Evolutionary conservation across 2,888 invertebrate genomes (phyloP), one percentile per base, ranked within the genome.

Genomic region (Hyposoter didymator): DNA sequence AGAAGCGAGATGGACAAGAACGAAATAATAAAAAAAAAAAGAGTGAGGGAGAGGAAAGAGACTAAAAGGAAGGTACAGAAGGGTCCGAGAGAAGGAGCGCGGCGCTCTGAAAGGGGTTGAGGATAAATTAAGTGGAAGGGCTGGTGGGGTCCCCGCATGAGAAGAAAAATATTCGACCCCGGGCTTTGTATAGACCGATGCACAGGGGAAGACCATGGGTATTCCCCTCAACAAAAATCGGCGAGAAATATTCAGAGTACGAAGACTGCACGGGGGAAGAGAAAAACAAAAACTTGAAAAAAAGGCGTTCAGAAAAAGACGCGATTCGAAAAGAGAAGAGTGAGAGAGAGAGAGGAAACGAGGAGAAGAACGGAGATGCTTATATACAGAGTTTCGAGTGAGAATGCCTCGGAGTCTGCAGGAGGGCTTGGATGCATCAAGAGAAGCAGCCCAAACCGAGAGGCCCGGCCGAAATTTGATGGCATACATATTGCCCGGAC

Each of bases 121-220:
- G 90, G 90, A 92, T 90, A 90, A 92, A 92, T 92, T 91, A 91
- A 92, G 91, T 90, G 90, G 90, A 91, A 90, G 91, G 90, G 89
- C 89, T 90, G 90, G 88, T 87, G 80, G 88, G 90, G 90, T 89
- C 89, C 87, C 89, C 88, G 89, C 83, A 88, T 88, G 88, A 74
- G 83, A 84, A 84, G 83, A 86, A 83, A 90, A 89, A 90, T 89
- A 90, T 90, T 91, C 89, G 90, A 90, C 89, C 84, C 87, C 72
- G 75, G 87, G 88, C 90, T 91, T 91, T 90, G 88, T 90, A 86
- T 88, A 74, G 76, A 49, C 83, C 83, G 78, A 83, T 76, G 73
- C 73, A 80, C 72, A 19, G 64, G 70, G 76, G 22, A 73, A 62
- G 69, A 78, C 80, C 72, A 80, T 87, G 89, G 85, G 89, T 90